Base-by-base conservation (phyloP, 2,888 invertebrate species). In the Nomada ferruginata region DNA sequence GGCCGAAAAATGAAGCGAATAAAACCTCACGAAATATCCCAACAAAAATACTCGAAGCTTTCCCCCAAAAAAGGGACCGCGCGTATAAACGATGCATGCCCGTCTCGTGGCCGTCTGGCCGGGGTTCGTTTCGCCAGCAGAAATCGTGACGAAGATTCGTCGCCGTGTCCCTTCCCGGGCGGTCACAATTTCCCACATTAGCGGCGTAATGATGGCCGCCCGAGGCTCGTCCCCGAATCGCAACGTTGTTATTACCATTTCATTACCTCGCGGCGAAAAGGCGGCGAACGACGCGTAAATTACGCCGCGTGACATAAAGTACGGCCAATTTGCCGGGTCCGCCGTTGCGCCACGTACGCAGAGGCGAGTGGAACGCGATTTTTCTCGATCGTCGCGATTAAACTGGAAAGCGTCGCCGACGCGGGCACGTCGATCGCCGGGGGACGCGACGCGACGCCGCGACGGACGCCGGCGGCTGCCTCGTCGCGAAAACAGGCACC, bases 171-270 rank as follows among this genome's bases (percentile, higher is more conserved):
- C 59, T 53, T 29, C 52, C 69, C 29, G 26, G 53, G 63, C 23
- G 59, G 44, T 4, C 68, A 78, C 77, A 72, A 82, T 87, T 87
- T 87, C 88, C 88, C 88, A 86, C 86, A 87, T 87, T 88, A 88
- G 82, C 81, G 61, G 53, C 76, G 76, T 86, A 87, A 88, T 85
- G 85, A 85, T 72, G 81, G 66, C 80, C 72, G 75, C 76, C 77
- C 71, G 70, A 53, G 69, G 61, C 71, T 64, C 79, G 87, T 87
- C 76, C 81, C 84, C 88, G 85, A 87, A 85, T 87, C 85, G 78
- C 79, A 87, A 87, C 87, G 83, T 87, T 79, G 83, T 87, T 87
- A 87, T 87, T 85, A 87, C 87, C 87, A 83, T 87, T 87, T 87
- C 83, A 83, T 83, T 87, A 85, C 85, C 81, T 87, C 76, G 75